These are phyloP conservation scores for Nomada fabriciana DNA, from an alignment of 2,888 invertebrate genomes.

Conservation along the genomic window DNA sequence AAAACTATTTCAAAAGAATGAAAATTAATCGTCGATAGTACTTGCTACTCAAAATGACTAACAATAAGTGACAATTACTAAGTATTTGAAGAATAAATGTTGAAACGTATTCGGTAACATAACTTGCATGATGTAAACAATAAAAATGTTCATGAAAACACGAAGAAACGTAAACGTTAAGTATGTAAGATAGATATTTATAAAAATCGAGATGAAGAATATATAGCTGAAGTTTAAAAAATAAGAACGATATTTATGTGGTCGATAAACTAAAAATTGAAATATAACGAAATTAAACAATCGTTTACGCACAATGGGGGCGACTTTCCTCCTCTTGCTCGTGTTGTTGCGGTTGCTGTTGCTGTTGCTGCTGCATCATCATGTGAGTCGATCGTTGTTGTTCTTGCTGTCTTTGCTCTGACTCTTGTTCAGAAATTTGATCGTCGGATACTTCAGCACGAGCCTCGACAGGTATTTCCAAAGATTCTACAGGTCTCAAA, in stretches of 20 bases:
- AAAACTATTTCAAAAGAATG: neutral
- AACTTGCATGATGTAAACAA: too few species aligned
- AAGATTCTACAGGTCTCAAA: slow-evolving; percentile 76
- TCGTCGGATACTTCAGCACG: slow-evolving; percentile 78
- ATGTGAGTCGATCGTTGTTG: slow-evolving; percentile 79
- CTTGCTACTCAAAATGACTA: too few species aligned
- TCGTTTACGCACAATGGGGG: slow-evolving; percentile 90
- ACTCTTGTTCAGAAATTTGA: slow-evolving; percentile 75
- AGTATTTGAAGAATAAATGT: too few species aligned
- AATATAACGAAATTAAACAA: neutral
- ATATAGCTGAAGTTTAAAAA: neutral
- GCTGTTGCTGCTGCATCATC: slow-evolving; percentile 85
- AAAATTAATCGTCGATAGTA: too few species aligned
- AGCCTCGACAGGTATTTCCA: slow-evolving; percentile 80
- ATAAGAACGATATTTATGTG: too few species aligned
- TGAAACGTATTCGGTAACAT: too few species aligned
- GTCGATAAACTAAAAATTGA: neutral
- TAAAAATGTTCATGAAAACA: too few species aligned
- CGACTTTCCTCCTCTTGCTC: slow-evolving; percentile 87
- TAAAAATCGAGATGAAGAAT: neutral
- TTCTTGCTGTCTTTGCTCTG: slow-evolving; percentile 70
- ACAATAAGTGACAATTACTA: too few species aligned
- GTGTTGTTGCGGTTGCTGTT: slow-evolving; percentile 85
- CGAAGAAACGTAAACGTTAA: too few species aligned
- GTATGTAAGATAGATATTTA: too few species aligned